Evolutionary conservation across 2,888 invertebrate species (phyloP).

Genomic region (Aspidapion aeneum): DNA sequence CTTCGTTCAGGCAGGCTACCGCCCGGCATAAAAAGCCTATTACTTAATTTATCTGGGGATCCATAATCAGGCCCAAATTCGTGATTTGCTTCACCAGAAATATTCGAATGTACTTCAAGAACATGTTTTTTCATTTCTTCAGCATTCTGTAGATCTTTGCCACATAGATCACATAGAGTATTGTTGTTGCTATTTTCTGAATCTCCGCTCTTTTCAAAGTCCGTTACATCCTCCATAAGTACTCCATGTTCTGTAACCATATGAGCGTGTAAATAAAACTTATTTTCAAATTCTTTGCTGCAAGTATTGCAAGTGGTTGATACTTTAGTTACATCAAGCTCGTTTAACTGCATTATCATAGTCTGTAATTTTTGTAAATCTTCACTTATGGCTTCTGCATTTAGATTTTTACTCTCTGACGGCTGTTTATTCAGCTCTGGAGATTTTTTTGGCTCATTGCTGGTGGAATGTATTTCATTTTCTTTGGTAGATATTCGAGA

Average conservation of each 20-base stretch:
- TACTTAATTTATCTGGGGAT: conserved; percentile 46
- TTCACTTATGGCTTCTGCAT: conserved; percentile 68
- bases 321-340: conserved; percentile 61
- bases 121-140: conserved; percentile 68
- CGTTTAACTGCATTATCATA: conserved; percentile 87
- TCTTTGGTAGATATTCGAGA: conserved; percentile 35
- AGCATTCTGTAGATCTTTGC: conserved; percentile 52
- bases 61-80: conserved; percentile 30
- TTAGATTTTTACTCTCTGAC: conserved; percentile 42
- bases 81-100: conserved; percentile 13
- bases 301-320: conserved; percentile 62
- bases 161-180: conserved; percentile 46
- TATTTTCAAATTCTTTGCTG: conserved; percentile 67
- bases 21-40: conserved; percentile 33
- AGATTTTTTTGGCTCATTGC: conserved; percentile 32
- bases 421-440: conserved; percentile 23
- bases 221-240: conserved; percentile 47
- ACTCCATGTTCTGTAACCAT: conserved; percentile 66
- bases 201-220: conserved; percentile 42
- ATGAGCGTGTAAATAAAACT: conserved; percentile 66
- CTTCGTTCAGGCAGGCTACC: conserved; percentile 50
- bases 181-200: conserved; percentile 40
- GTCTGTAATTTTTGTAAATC: conserved; percentile 86
- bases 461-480: conserved; percentile 33
- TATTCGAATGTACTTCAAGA: conserved; percentile 59